Evolutionary conservation across 2,113 vertebrate species (phyloP).

Genomic region (Albula goreensis): DNA sequence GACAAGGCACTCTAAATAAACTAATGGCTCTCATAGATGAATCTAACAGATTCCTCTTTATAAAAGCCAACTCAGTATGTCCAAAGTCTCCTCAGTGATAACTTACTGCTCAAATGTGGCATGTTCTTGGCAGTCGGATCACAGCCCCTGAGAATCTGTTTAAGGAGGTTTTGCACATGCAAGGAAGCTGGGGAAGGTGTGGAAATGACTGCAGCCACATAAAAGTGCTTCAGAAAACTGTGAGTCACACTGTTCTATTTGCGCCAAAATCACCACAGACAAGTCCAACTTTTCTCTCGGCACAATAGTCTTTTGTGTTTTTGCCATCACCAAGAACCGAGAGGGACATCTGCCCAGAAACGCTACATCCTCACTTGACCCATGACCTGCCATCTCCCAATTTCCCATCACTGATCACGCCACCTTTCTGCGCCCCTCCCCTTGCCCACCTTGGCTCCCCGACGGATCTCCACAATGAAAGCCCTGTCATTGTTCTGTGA

Average conservation of each 20-base stretch:
- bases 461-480: background rate
- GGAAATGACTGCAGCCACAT: background rate
- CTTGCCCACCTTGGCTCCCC: background rate
- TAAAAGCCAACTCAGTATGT: background rate
- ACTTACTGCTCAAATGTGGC: background rate
- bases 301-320: background rate
- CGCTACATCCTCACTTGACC: background rate
- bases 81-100: background rate
- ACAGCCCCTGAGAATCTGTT: background rate
- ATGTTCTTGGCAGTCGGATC: background rate
- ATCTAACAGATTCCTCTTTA: background rate
- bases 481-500: background rate
- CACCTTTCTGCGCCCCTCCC: background rate
- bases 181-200: background rate
- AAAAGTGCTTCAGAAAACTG: background rate
- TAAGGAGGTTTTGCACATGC: no score
- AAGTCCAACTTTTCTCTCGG: background rate
- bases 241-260: background rate
- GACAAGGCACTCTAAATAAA: background rate
- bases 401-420: background rate
- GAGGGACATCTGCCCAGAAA: background rate
- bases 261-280: background rate
- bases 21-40: background rate
- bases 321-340: background rate
- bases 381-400: background rate